Evolutionary conservation across 64 coral and sea anemone species (phyloP).

Genomic region (Trachythela sp.): DNA sequence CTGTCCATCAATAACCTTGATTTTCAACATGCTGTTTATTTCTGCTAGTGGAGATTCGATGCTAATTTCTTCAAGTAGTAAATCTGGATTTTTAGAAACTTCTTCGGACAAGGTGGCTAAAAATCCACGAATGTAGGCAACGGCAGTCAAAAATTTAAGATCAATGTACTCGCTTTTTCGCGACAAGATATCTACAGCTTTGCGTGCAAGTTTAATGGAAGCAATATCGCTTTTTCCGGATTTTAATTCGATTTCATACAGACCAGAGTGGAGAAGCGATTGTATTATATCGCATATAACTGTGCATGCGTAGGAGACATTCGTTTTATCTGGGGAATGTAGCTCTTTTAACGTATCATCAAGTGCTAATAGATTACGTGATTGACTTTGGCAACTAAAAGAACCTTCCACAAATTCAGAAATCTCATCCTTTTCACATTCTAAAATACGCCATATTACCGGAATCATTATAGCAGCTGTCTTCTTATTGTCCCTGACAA

Average conservation of each 20-base stretch:
- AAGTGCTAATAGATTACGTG: no score
- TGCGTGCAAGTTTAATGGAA: not conserved
- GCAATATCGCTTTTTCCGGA: not conserved
- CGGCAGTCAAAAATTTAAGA: not conserved
- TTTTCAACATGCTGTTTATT: not conserved
- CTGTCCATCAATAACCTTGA: no score
- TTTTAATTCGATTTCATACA: no score
- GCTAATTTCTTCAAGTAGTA: not conserved
- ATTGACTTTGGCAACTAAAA: no score
- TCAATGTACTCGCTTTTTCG: not conserved
- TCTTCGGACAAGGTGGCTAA: not conserved
- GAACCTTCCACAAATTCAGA: no score
- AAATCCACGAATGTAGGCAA: not conserved
- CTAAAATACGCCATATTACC: not conserved
- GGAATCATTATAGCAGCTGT: not conserved
- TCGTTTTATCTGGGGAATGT: no score
- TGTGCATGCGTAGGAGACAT: no score
- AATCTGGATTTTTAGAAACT: not conserved
- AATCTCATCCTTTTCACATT: no score
- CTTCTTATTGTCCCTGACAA: not conserved
- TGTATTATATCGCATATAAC: no score
- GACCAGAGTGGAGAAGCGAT: no score
- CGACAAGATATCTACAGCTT: not conserved
- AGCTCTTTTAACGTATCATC: no score
- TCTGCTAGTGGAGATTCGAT: not conserved